These are phyloP conservation scores for Misgurnus mizolepis DNA, from an alignment of 2,113 vertebrate species.

Conservation along the genomic window DNA sequence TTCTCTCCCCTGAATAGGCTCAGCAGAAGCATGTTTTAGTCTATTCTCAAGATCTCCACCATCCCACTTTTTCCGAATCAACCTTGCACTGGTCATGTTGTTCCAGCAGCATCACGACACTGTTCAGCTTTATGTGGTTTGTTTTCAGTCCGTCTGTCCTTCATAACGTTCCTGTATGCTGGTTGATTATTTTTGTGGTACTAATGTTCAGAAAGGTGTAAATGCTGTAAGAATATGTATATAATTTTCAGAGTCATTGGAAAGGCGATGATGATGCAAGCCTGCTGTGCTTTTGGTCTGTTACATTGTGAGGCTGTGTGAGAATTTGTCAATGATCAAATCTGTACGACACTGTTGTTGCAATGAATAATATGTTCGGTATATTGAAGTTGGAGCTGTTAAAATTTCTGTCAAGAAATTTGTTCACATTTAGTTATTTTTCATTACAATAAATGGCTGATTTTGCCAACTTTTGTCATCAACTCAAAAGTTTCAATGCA, in stretches of 20 bases:
- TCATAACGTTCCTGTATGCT: slow-evolving; percentile 43
- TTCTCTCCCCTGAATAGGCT: slow-evolving; percentile 26
- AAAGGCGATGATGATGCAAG: slow-evolving; percentile 43
- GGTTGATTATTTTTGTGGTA: slow-evolving; percentile 58
- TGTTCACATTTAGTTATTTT: slow-evolving; percentile 65
- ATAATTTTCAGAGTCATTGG: slow-evolving; percentile 54
- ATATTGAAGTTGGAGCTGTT: slow-evolving; percentile 51
- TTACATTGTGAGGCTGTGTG: slow-evolving; percentile 14
- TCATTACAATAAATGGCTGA: slow-evolving; percentile 73
- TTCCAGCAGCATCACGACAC: slow-evolving; percentile 42
- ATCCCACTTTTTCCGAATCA: slow-evolving; percentile 46
- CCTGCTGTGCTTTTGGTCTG: slow-evolving; percentile 42
- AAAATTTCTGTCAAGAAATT: slow-evolving; percentile 20
- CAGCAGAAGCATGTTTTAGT: slow-evolving; percentile 56
- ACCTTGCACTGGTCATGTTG: slow-evolving; percentile 42
- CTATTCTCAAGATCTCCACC: slow-evolving; percentile 28
- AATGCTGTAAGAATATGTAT: slow-evolving; percentile 69
- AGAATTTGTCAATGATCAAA: slow-evolving; percentile 35
- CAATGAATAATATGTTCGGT: slow-evolving; percentile 43
- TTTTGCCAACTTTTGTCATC: slow-evolving; percentile 61
- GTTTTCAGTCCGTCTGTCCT: slow-evolving; percentile 35
- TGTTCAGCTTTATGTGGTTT: slow-evolving; percentile 49
- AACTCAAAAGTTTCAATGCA: slow-evolving; percentile 28
- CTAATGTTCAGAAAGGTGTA: slow-evolving; percentile 57
- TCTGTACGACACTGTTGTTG: slow-evolving; percentile 49